phyloP scores from a whole-genome alignment of 2,888 invertebrate genomes.

The Altica lythri region DNA sequence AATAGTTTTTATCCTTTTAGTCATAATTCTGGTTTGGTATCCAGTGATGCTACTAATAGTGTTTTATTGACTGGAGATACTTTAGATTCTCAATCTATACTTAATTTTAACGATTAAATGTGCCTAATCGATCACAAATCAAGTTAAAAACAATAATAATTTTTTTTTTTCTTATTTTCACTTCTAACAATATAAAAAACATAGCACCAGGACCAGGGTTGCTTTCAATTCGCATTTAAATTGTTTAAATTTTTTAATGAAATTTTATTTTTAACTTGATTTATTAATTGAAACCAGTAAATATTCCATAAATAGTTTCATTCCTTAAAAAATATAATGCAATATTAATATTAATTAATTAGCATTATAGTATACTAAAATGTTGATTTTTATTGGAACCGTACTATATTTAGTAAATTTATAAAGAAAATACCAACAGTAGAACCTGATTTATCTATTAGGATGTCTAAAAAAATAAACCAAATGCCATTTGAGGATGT shows the following conservation, averaged over 20 bases:
- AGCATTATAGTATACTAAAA: too few relatives aligned
- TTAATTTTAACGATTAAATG: constrained; percentile 68
- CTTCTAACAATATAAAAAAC: background rate
- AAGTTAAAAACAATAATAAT: constrained; percentile 1
- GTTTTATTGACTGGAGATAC: constrained; percentile 67
- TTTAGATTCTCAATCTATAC: constrained; percentile 71
- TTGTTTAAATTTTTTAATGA: background rate
- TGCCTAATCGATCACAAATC: constrained; percentile 28
- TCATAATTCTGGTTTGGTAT: constrained; percentile 51
- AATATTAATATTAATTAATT: too few relatives aligned
- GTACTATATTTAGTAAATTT: too few relatives aligned
- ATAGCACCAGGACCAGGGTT: background rate
- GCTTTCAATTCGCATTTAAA: background rate
- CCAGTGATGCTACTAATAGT: constrained; percentile 61
- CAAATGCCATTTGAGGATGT: too few relatives aligned
- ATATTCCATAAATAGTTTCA: too few relatives aligned
- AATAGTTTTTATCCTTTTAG: constrained; percentile 61
- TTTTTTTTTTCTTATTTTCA: background rate
- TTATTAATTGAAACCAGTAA: background rate
- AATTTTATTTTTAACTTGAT: background rate
- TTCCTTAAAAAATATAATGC: too few relatives aligned
- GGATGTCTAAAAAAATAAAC: too few relatives aligned
- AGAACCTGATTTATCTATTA: too few relatives aligned
- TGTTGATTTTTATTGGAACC: too few relatives aligned
- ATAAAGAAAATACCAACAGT: too few relatives aligned